These are phyloP conservation scores for Melanchra persicariae DNA, from an alignment of 2,888 invertebrate genomes.

Conservation along the genomic window DNA sequence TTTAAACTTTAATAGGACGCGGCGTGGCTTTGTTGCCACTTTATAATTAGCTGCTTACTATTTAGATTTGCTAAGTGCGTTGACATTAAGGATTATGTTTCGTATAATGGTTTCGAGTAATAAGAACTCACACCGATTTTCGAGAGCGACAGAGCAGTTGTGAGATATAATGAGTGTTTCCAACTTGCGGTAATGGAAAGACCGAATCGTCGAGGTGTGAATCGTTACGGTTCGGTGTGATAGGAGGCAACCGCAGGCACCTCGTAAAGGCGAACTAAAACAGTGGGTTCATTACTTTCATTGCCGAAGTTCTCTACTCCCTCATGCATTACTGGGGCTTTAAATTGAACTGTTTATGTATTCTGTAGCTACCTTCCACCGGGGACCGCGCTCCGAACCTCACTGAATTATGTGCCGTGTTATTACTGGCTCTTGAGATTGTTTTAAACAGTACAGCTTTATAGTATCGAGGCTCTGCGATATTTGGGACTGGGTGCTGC, in stretches of 20 bases:
- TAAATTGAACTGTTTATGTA: conserved; percentile 82
- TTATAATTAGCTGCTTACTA: conserved; percentile 46
- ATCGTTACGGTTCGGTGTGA: conserved; percentile 67
- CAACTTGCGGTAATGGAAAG: conserved; percentile 56
- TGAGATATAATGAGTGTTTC: conserved; percentile 47
- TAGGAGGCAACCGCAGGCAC: conserved; percentile 66
- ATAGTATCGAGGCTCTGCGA: conserved; percentile 40
- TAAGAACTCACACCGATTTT: conserved; percentile 38
- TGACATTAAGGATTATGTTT: conserved; percentile 47
- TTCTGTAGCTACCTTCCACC: conserved; percentile 68
- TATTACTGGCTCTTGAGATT: conserved; percentile 60
- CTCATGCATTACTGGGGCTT: conserved; percentile 73
- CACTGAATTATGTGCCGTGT: conserved; percentile 65
- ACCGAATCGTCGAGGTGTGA: conserved; percentile 55
- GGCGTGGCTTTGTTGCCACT: conserved; percentile 44
- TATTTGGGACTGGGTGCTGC: conserved; percentile 17
- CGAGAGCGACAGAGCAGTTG: conserved; percentile 31
- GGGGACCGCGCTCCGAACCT: conserved; percentile 59
- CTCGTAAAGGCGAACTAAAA: conserved; percentile 75
- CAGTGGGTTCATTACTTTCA: conserved; percentile 74
- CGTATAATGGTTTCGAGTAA: conserved; percentile 36
- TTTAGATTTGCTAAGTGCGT: conserved; percentile 42
- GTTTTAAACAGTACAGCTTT: conserved; percentile 58
- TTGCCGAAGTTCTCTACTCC: conserved; percentile 72
- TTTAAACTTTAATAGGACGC: conserved; percentile 36